Conservation (phyloP, 2,888 invertebrate genomes). For the Furcula furcula region DNA sequence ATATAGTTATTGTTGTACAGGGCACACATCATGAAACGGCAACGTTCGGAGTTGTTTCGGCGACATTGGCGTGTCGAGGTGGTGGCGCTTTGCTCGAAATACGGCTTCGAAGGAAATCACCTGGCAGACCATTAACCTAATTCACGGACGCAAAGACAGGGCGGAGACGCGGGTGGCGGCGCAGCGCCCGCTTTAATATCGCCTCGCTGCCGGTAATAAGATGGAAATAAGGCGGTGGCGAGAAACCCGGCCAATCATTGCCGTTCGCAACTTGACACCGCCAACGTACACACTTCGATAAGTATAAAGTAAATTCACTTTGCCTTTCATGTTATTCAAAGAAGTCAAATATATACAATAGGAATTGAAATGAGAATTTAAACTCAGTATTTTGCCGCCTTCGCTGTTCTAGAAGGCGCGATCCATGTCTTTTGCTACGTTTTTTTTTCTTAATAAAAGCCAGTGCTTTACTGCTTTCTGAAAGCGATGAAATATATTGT, state of each 20-base stretch:
- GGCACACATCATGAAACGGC: constrained; percentile 30
- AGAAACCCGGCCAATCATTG: constrained; percentile 76
- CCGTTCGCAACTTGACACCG: constrained; percentile 65
- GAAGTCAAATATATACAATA: constrained; percentile 8
- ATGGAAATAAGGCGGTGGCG: constrained; percentile 77
- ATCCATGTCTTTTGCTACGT: too few species aligned
- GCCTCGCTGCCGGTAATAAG: constrained; percentile 76
- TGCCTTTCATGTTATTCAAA: constrained; percentile 18
- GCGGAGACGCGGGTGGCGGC: constrained; percentile 67
- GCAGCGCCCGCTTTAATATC: constrained; percentile 75
- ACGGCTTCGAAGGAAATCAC: constrained; percentile 78
- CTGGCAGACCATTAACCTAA: constrained; percentile 82
- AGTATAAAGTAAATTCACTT: constrained; percentile 32
- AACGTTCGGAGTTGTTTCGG: constrained; percentile 55
- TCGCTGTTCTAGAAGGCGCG: constrained; percentile 1
- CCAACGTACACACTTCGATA: constrained; percentile 41
- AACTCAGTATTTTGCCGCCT: constrained; percentile 8
- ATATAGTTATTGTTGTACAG: not conserved
- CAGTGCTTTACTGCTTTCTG: too few species aligned
- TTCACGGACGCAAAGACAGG: constrained; percentile 80
- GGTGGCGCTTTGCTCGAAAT: constrained; percentile 67
- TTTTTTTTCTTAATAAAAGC: too few species aligned
- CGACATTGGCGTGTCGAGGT: constrained; percentile 68
- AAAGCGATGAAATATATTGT: too few species aligned
- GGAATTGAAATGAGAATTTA: constrained; percentile 9